These are phyloP conservation scores for Buathra laborator DNA, from an alignment of 2,888 invertebrate genomes.

Conservation along the genomic window DNA sequence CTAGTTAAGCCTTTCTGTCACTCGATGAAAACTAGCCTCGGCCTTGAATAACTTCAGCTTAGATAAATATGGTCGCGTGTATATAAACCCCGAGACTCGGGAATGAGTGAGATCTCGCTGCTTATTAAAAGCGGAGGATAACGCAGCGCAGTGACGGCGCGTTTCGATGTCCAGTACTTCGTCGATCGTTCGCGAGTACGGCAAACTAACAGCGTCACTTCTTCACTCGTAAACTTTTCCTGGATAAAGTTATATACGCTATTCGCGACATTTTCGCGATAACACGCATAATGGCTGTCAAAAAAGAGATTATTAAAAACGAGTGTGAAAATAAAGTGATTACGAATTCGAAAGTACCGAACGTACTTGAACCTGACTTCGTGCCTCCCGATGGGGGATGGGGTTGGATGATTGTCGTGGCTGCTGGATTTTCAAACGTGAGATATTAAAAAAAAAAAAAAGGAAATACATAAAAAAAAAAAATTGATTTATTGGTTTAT, in stretches of 20 bases:
- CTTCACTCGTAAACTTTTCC: slow-evolving; percentile 6
- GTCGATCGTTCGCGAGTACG: slow-evolving; percentile 55
- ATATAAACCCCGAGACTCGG: slow-evolving; percentile 2
- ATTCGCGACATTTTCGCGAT: background rate
- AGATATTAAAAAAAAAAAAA: slow-evolving; percentile 82
- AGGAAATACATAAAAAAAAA: background rate
- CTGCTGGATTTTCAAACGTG: slow-evolving; percentile 91
- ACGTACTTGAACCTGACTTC: slow-evolving; percentile 85
- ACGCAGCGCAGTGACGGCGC: slow-evolving; percentile 38
- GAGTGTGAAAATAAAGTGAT: background rate
- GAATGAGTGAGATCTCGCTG: slow-evolving; percentile 44
- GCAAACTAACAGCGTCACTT: slow-evolving; percentile 32
- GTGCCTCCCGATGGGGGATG: slow-evolving; percentile 92
- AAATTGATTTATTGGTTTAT: background rate
- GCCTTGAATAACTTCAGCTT: slow-evolving; percentile 6
- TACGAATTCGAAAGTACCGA: slow-evolving; percentile 14
- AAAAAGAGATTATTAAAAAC: slow-evolving; percentile 11
- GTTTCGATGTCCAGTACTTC: slow-evolving; percentile 59
- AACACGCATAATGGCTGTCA: slow-evolving; percentile 29
- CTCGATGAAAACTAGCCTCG: background rate
- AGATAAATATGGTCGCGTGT: slow-evolving; percentile 1
- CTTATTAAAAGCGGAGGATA: slow-evolving; percentile 50
- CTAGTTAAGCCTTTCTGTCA: background rate
- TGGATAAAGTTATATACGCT: background rate
- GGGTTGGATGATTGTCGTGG: slow-evolving; percentile 91